Evolutionary conservation across 2,888 invertebrate genomes (phyloP).

Genomic region (Synergus umbraculus): DNA sequence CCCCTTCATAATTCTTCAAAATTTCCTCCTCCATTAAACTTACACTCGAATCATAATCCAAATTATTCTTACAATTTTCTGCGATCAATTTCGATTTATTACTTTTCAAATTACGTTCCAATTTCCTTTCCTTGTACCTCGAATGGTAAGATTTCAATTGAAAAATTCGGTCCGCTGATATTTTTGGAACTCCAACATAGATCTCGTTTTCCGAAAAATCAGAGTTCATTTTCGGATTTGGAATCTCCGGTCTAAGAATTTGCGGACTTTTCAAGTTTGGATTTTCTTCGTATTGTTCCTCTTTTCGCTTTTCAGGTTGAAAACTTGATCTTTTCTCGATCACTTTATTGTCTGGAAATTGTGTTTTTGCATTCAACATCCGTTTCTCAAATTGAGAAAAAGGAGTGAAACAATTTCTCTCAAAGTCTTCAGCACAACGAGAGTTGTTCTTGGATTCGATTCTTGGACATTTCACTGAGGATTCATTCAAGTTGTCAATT

Average conservation of each 20-base stretch:
- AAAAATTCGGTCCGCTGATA: constrained; percentile 51
- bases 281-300: neutral
- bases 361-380: neutral
- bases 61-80: constrained; percentile 19
- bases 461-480: constrained; percentile 8
- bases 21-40: constrained; percentile 61
- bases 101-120: constrained; percentile 43
- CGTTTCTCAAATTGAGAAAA: constrained; percentile 40
- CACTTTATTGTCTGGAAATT: neutral
- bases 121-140: constrained; percentile 29
- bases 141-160: constrained; percentile 33
- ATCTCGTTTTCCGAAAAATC: constrained; percentile 58
- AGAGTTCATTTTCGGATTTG: neutral
- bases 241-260: neutral
- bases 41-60: constrained; percentile 58
- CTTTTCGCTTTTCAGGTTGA: neutral
- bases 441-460: constrained; percentile 15
- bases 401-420: constrained; percentile 41
- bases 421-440: constrained; percentile 14
- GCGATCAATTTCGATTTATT: constrained; percentile 20
- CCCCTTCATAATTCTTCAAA: constrained; percentile 9
- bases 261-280: neutral
- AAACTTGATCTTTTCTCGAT: neutral
- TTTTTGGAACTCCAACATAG: constrained; percentile 61
- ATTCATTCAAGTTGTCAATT: constrained; percentile 42